phyloP scores from a whole-genome alignment of 2,888 invertebrate species.

The Priocnemis perturbator region DNA sequence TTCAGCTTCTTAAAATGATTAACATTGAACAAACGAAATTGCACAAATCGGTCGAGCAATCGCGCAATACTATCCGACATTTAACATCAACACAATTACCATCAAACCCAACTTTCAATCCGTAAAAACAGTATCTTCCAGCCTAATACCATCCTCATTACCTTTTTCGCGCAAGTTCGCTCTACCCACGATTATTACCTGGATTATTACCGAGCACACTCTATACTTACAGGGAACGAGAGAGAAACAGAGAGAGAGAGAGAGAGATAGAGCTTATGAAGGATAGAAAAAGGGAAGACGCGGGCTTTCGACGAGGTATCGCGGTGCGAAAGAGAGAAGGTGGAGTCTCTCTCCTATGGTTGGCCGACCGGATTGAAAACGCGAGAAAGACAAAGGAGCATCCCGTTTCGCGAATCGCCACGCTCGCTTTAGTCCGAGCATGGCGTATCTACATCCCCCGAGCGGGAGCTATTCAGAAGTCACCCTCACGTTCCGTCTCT shows the following conservation, averaged over 20 bases:
- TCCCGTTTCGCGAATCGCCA: conserved; percentile 70
- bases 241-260: conserved; percentile 29
- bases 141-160: too few relatives aligned
- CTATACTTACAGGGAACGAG: conserved; percentile 16
- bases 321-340: conserved; percentile 27
- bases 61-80: too few relatives aligned
- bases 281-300: conserved; percentile 1
- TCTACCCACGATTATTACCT: too few relatives aligned
- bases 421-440: conserved; percentile 65
- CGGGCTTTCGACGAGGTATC: conserved; percentile 12
- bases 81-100: too few relatives aligned
- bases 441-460: conserved; percentile 74
- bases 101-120: too few relatives aligned
- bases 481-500: conserved; percentile 54
- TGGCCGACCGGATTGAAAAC: conserved; percentile 53
- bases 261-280: conserved; percentile 18
- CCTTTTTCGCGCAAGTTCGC: too few relatives aligned
- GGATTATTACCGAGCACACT: too few relatives aligned
- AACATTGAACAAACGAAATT: too few relatives aligned
- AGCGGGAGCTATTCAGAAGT: conserved; percentile 55
- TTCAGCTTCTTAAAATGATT: too few relatives aligned
- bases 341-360: conserved; percentile 23
- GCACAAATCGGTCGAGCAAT: too few relatives aligned
- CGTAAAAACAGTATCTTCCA: too few relatives aligned
- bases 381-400: conserved; percentile 72